Base-by-base conservation (phyloP, 1,140 invertebrate species). In the Arion vulgaris region DNA sequence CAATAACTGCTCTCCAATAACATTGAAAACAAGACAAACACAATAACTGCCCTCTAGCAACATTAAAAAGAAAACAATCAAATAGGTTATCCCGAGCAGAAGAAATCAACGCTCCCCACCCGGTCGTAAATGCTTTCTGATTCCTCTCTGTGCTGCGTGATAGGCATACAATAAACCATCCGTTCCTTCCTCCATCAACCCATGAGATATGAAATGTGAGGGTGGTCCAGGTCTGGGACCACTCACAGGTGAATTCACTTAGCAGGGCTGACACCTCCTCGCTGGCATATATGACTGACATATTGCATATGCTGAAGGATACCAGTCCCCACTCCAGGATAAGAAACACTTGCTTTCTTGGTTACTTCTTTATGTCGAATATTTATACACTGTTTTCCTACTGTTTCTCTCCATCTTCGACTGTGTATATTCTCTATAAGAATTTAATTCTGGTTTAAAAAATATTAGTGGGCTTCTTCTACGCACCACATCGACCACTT, bases 281-380 rank as follows among this genome's bases (percentile, higher is more conserved):
- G 41, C 41, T 75, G 73, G 73, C 73, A 75, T 51, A 75, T 75
- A 75, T 75, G 73, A 75, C 73, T 75, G 73, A 75, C 73, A 75
- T 36, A 75, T 49, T 39, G 28, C 73, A 51, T 75, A 51, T 75
- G 73, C 41, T 75, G 73, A 75, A 41, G 45, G 38, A 17, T 51
- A 51, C 11, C 73, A 49, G 38, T 51, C 73, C 1, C 45, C 45
- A 17, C 73, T 51, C 36, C 7, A 23, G 19, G 53, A 57, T 57
- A 57, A 57, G 7, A 57, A 4, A 57, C 19, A 23, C 53, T 57
- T n/a, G 4, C 53, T 9, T 57, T 57, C 53, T 57, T n/a, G 15
- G 9, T 19, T 49, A 49, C 45, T 49, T 49, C 9, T 49, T 19
- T 49, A 19, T 49, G 45, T 49, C 19, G 9, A 19, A 11, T 11